phyloP scores from a whole-genome alignment of 2,888 invertebrate genomes.

The Macaria liturata region DNA sequence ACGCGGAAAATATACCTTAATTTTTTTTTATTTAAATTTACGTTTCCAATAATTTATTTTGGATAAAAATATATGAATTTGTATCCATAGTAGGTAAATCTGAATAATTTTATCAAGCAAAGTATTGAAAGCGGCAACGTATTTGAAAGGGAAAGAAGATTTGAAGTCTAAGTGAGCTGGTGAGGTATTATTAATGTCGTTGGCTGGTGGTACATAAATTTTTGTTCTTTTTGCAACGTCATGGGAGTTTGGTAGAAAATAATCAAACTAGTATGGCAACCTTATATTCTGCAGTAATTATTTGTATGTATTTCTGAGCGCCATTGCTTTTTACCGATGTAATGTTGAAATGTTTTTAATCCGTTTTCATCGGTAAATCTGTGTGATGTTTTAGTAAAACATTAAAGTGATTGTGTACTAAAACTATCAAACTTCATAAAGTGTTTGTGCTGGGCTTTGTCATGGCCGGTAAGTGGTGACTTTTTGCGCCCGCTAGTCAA shows the following conservation, averaged over 20 bases:
- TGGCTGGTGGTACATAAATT: too few species aligned
- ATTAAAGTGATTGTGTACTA: constrained; percentile 78
- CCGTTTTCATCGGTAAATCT: constrained; percentile 83
- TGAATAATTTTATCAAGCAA: too few species aligned
- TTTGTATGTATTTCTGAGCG: constrained; percentile 80
- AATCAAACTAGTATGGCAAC: constrained; percentile 55
- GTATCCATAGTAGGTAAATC: too few species aligned
- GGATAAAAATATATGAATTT: too few species aligned
- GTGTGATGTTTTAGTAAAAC: constrained; percentile 82
- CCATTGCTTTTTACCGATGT: constrained; percentile 83
- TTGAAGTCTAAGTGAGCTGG: too few species aligned
- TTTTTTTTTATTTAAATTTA: too few species aligned
- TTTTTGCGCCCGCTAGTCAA: constrained; percentile 82
- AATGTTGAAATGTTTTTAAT: constrained; percentile 84
- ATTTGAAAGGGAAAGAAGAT: too few species aligned
- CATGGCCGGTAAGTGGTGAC: constrained; percentile 91
- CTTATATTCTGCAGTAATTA: constrained; percentile 75
- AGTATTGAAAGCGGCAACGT: too few species aligned
- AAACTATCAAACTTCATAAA: constrained; percentile 80
- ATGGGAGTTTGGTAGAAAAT: constrained; percentile 44
- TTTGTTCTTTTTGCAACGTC: constrained; percentile 3
- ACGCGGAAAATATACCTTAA: too few species aligned
- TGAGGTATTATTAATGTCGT: too few species aligned
- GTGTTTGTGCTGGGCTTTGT: constrained; percentile 85
- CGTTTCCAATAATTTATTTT: too few species aligned